Evolutionary conservation across 2,888 invertebrate species (phyloP), one percentile per base, ranked within the genome.

Genomic region (Harpalus rufipes): DNA sequence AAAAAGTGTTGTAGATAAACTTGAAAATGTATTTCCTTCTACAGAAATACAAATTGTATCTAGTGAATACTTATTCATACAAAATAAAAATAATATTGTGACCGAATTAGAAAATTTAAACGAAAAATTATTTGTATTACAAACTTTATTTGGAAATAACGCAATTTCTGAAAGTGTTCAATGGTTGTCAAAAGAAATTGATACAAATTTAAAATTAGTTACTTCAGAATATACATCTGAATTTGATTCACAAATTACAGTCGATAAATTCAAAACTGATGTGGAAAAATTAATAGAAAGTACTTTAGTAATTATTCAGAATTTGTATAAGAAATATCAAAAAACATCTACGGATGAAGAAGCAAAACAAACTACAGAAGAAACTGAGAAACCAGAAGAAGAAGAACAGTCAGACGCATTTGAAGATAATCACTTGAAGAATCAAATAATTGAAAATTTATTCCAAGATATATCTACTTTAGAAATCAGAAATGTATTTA

Each of bases 401-500:
- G 89, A 89, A 18, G 89, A 89, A 32, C 85, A 92, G 1, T 93
- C 93, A 59, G 93, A 93, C 74, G 91, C 92, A 59, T 88, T 93
- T 10, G 91, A 93, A 89, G 93, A 94, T 18, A 93, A 94, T 88
- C 95, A 95, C 90, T 92, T 97, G 72, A 96, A 94, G 87, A 92
- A 93, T 84, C 92, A 93, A 87, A 91, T 97, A 63, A 91, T 95
- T 41, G 93, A 94, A 1, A 93, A 94, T 87, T 89, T 97, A 7
- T 90, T 92, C 0, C 90, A 89, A 16, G 96, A 96, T 89, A 90
- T 95, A 25, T 91, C 92, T 68, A 89, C 92, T 82, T 90, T 97
- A 18, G 93, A 94, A 87, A 88, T 96, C 86, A 87, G 89, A 16
- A 89, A 91, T 82, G 88, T 93, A 68, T 87, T 90, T 58, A 86